These are phyloP conservation scores for Zeugodacus cucurbitae DNA, from an alignment of 1,140 invertebrate genomes.

Conservation along the genomic window DNA sequence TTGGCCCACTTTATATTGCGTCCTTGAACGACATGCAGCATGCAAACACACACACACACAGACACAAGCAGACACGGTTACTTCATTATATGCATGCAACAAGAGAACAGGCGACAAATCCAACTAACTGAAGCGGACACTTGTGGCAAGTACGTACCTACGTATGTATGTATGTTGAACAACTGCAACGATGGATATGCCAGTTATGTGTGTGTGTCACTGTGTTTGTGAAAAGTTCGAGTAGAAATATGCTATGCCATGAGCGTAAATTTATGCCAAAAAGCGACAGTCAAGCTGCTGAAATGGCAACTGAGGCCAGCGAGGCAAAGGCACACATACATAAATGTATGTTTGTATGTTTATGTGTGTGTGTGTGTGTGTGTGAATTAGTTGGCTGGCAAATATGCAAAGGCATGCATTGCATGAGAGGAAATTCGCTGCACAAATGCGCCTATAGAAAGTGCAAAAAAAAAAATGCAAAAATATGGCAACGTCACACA, in stretches of 20 bases:
- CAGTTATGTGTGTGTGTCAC: background rate
- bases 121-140: constrained; percentile 19
- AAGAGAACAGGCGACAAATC: background rate
- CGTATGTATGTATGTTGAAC: too few relatives aligned
- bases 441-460: background rate
- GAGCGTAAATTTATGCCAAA: constrained; percentile 6
- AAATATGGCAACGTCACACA: too few relatives aligned
- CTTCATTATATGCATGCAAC: background rate
- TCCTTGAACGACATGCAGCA: background rate
- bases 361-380: background rate
- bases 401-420: background rate
- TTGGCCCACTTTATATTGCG: constrained; percentile 26
- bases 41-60: background rate
- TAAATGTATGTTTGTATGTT: background rate
- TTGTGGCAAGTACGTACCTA: background rate
- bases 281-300: constrained; percentile 4
- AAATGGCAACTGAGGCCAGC: background rate
- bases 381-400: background rate
- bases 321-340: background rate
- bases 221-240: background rate
- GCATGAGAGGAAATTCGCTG: background rate
- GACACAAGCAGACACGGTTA: background rate
- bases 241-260: background rate
- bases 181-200: too few relatives aligned
- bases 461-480: background rate